Conservation (phyloP, 2,797 vertebrate species). For the Tenualosa thibaudeaui region DNA sequence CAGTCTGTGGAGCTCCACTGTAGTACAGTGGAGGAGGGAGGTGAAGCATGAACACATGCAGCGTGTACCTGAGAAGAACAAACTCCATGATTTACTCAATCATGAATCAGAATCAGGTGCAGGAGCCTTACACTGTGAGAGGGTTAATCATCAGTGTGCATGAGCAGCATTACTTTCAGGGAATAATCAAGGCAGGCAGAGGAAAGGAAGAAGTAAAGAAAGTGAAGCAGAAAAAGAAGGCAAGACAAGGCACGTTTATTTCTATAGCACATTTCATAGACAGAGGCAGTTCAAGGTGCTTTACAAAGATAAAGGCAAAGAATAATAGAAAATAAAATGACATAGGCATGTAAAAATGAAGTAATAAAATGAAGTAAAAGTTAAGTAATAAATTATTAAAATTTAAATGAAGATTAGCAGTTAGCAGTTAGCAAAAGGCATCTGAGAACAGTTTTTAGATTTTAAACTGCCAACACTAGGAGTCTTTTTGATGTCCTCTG, state of each 20-base stretch:
- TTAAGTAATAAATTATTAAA: not conserved
- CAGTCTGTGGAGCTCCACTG: not conserved
- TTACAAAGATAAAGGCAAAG: not conserved
- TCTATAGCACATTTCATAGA: no score
- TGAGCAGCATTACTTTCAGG: not conserved
- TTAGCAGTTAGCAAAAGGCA: no score
- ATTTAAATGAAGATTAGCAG: no score
- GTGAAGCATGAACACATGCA: not conserved
- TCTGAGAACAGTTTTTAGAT: no score
- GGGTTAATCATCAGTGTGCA: not conserved
- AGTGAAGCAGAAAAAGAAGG: not conserved
- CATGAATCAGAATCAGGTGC: not conserved
- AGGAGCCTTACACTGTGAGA: not conserved
- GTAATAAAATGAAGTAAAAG: not conserved
- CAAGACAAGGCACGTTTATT: no score
- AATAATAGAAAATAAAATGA: not conserved
- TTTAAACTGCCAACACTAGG: no score
- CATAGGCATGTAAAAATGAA: not conserved
- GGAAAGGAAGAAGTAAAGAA: not conserved
- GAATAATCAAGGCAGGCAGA: not conserved
- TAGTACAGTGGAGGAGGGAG: not conserved
- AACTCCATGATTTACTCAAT: not conserved
- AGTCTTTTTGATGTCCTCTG: no score
- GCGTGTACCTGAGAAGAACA: not conserved
- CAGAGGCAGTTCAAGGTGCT: no score